Percentiles rank a stretch among this genome's conserved stretches.
phyloP scores from a whole-genome alignment of 2,113 vertebrate genomes.

The Otis tarda region DNA sequence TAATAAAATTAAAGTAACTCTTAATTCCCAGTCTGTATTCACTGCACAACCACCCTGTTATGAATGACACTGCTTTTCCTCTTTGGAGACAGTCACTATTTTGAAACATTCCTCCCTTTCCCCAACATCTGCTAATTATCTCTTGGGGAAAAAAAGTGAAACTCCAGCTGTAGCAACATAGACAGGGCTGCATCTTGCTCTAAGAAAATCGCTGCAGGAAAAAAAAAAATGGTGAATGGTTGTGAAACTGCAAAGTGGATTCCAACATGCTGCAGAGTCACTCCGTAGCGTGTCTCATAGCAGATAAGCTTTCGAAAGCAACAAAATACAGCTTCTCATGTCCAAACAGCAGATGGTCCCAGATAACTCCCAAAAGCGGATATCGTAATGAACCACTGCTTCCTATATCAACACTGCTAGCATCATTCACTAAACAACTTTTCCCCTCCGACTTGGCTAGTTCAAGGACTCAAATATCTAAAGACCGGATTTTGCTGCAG shows the following conservation, averaged over 20 bases:
- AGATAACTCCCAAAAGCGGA: neutral
- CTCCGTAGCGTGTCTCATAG: neutral
- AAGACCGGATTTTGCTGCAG: neutral
- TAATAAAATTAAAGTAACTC: neutral
- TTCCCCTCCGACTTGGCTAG: neutral
- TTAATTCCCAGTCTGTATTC: neutral
- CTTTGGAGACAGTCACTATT: neutral
- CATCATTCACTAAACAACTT: neutral
- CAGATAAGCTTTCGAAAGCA: slow-evolving; percentile 6
- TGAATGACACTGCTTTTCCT: neutral
- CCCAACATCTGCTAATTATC: neutral
- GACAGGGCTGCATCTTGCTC: neutral
- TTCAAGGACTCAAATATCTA: neutral
- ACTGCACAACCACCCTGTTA: neutral
- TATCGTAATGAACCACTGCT: neutral
- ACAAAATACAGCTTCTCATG: neutral
- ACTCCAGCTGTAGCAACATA: neutral
- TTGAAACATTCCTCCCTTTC: neutral
- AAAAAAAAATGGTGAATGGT: neutral
- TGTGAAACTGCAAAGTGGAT: neutral
- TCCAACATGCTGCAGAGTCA: neutral
- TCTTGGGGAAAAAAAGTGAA: neutral
- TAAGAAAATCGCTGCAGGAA: neutral
- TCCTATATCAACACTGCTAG: neutral
- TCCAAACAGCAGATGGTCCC: neutral